Evolutionary conservation across 2,113 vertebrate genomes (phyloP).

Genomic region (Desmodus rotundus): DNA sequence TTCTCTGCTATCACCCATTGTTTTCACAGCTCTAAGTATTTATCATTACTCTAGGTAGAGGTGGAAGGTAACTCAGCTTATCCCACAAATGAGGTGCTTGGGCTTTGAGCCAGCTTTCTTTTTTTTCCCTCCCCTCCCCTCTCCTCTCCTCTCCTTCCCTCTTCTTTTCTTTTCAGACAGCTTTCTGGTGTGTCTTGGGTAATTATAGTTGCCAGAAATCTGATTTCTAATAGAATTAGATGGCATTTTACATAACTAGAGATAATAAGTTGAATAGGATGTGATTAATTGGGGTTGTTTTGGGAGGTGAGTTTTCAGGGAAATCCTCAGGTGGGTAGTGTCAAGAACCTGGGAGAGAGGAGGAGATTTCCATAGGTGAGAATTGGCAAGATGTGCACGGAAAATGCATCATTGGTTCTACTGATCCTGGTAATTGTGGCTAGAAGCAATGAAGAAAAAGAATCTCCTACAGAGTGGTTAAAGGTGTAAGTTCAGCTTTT

Average conservation of each 20-base stretch:
- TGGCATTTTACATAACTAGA: background rate
- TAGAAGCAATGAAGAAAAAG: background rate
- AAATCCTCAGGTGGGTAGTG: background rate
- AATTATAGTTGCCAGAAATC: background rate
- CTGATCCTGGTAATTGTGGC: background rate
- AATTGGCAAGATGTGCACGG: background rate
- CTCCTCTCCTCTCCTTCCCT: too few species aligned
- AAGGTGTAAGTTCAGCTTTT: background rate
- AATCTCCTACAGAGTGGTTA: background rate
- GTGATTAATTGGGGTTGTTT: background rate
- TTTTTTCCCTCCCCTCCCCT: too few species aligned
- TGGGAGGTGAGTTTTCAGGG: background rate
- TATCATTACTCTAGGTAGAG: background rate
- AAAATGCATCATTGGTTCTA: background rate
- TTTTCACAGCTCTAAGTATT: background rate
- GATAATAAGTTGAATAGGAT: background rate
- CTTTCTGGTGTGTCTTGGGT: background rate
- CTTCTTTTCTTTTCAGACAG: background rate
- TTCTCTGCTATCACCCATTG: background rate
- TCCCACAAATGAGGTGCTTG: background rate
- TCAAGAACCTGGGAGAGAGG: background rate
- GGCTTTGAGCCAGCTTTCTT: background rate
- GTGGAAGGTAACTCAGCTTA: background rate
- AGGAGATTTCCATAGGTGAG: background rate
- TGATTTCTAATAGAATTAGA: background rate